Evolutionary conservation across 2,888 invertebrate species (phyloP).

Genomic region (Agrochola lychnidis): DNA sequence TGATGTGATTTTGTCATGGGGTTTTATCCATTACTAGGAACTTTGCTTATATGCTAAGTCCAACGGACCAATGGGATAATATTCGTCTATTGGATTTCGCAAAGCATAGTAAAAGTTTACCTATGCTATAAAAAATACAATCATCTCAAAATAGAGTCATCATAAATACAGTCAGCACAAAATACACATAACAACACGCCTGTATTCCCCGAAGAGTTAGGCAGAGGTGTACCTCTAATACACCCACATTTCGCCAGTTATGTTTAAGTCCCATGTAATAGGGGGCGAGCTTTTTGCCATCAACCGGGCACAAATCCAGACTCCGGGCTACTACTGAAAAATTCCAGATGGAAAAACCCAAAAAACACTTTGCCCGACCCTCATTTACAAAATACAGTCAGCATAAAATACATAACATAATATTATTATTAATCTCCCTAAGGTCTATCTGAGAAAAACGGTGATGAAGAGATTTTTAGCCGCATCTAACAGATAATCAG

Average conservation of each 20-base stretch:
- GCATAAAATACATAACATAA: background rate
- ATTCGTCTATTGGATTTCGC: background rate
- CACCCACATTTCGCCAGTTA: no score
- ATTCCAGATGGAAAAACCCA: no score
- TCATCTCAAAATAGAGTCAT: background rate
- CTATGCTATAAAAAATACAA: background rate
- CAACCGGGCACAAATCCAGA: no score
- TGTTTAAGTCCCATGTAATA: no score
- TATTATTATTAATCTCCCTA: background rate
- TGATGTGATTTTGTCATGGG: background rate
- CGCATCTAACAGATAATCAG: background rate
- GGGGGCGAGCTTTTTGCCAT: no score
- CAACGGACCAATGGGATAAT: background rate
- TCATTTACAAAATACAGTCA: background rate
- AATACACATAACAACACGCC: background rate
- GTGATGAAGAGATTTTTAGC: constrained; percentile 4
- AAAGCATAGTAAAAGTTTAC: background rate
- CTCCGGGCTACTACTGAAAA: no score
- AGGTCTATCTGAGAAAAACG: background rate
- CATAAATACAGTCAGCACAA: background rate
- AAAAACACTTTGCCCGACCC: no score
- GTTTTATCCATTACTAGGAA: background rate
- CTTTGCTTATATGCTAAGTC: background rate
- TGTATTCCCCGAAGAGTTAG: no score
- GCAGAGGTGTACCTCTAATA: no score